A percentile compares a stretch with the other conserved stretches of the same genome.
phyloP scores from a whole-genome alignment of 2,113 vertebrate species.

The Butastur rufipennis region DNA sequence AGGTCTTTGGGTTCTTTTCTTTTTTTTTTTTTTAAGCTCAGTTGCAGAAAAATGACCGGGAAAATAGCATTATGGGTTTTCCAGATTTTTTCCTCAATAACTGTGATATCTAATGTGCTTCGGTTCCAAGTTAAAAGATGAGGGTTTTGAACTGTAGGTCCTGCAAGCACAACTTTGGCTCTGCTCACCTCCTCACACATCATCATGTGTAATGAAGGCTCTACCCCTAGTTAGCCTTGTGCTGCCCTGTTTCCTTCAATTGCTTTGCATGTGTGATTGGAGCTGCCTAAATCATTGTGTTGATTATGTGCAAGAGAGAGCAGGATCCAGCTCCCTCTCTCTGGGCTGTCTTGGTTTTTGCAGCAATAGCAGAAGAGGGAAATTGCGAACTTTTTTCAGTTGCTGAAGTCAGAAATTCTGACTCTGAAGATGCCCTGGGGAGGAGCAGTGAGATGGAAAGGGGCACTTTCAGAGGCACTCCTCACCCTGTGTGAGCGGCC shows the following conservation, averaged over 20 bases:
- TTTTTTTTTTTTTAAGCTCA: background rate
- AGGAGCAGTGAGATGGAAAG: background rate
- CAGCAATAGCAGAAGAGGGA: background rate
- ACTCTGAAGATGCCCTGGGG: background rate
- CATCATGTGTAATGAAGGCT: background rate
- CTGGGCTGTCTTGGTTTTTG: background rate
- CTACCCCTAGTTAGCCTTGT: background rate
- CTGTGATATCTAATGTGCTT: background rate
- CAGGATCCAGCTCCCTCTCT: background rate
- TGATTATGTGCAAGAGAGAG: background rate
- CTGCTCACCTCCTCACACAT: background rate
- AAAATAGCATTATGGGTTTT: background rate
- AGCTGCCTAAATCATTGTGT: background rate
- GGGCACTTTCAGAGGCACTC: background rate
- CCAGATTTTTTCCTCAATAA: background rate
- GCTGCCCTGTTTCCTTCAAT: background rate
- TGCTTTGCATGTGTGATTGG: background rate
- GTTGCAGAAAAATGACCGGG: background rate
- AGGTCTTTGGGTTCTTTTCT: background rate
- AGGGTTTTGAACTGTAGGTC: background rate
- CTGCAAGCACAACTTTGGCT: conserved; percentile 4
- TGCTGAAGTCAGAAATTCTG: background rate
- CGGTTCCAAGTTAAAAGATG: background rate
- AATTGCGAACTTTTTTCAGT: background rate
- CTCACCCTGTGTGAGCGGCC: background rate